Percentiles rank a stretch among this genome's conserved stretches.
These are phyloP conservation scores for Druon quercuslanigerum DNA, from an alignment of 1,140 invertebrate genomes.

Conservation along the genomic window DNA sequence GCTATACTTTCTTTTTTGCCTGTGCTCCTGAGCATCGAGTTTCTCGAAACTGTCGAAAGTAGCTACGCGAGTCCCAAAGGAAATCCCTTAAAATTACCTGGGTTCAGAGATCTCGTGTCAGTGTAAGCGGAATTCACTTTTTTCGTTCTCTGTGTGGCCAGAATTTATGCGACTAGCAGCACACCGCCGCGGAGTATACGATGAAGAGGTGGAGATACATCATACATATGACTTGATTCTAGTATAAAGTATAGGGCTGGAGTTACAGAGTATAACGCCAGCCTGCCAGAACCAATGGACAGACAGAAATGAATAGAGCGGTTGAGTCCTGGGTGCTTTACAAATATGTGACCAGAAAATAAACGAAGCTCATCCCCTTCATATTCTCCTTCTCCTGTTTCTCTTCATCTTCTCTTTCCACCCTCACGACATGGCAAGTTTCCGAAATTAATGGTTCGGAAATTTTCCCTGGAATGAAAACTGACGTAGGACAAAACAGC, in stretches of 20 bases:
- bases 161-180: too few relatives aligned
- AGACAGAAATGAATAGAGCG: slow-evolving; percentile 68
- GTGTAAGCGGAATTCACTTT: too few relatives aligned
- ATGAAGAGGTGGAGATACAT: slow-evolving; percentile 37
- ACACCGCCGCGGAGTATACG: too few relatives aligned
- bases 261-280: not conserved
- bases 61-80: too few relatives aligned
- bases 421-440: slow-evolving; percentile 11
- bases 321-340: slow-evolving; percentile 62
- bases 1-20: too few relatives aligned
- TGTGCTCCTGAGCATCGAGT: too few relatives aligned
- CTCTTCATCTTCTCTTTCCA: slow-evolving; percentile 30
- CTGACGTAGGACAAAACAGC: slow-evolving; percentile 20
- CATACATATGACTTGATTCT: slow-evolving; percentile 39
- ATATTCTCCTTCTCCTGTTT: slow-evolving; percentile 10
- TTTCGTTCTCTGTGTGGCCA: too few relatives aligned
- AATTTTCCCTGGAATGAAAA: slow-evolving; percentile 11
- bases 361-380: slow-evolving; percentile 47
- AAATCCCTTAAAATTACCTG: too few relatives aligned
- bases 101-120: too few relatives aligned
- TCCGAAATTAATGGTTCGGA: slow-evolving; percentile 24
- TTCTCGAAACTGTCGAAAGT: too few relatives aligned
- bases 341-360: slow-evolving; percentile 72
- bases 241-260: not conserved
- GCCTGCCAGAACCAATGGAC: slow-evolving; percentile 4